These are phyloP conservation scores for Scrobipalpa atriplicella DNA, from an alignment of 2,888 invertebrate genomes.

Conservation along the genomic window DNA sequence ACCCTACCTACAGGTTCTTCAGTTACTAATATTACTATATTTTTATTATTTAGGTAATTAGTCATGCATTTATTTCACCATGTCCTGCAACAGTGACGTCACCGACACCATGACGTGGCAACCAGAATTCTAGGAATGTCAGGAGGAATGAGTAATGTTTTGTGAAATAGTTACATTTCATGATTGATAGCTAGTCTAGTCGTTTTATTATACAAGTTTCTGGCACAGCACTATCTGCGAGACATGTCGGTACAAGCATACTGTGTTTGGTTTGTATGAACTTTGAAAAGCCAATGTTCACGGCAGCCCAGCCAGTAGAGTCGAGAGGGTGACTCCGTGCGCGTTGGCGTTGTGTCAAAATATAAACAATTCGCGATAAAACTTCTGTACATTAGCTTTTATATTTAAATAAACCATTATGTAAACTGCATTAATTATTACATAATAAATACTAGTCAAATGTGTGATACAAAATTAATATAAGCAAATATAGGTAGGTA, in stretches of 20 bases:
- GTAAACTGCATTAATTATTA: neutral
- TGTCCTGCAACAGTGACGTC: neutral
- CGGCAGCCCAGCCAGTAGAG: too few relatives aligned
- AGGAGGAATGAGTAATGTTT: neutral
- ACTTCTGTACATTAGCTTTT: too few relatives aligned
- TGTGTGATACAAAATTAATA: conserved; percentile 6
- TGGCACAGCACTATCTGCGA: neutral
- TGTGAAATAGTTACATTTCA: neutral
- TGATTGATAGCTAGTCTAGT: neutral
- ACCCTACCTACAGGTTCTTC: neutral
- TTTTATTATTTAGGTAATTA: neutral
- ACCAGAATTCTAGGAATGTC: neutral
- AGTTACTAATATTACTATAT: too few relatives aligned
- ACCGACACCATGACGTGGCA: neutral
- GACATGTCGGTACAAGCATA: conserved; percentile 2
- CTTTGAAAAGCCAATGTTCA: too few relatives aligned
- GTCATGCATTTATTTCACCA: neutral
- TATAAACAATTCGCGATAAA: neutral
- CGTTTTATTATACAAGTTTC: neutral
- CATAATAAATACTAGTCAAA: conserved; percentile 10
- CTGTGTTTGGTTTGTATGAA: neutral
- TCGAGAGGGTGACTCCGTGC: neutral
- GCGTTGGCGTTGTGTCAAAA: conserved; percentile 2
- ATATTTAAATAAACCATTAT: neutral
- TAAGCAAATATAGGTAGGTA: neutral